Evolutionary conservation across 2,113 vertebrate genomes (phyloP).

Genomic region (Erpornis zantholeuca): DNA sequence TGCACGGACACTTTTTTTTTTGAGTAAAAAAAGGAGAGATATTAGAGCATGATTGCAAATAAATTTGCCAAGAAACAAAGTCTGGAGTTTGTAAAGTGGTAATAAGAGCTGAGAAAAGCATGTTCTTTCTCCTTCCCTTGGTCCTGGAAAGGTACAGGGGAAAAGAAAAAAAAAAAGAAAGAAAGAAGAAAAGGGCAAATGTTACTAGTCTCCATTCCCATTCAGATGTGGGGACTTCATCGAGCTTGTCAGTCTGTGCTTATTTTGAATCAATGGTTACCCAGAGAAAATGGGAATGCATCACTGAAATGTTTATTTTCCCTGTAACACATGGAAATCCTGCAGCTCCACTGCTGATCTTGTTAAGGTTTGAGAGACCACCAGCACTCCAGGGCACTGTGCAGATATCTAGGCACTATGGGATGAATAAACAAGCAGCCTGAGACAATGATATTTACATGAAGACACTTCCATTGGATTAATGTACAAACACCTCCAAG

Average conservation of each 20-base stretch:
- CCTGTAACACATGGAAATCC: background rate
- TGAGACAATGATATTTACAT: background rate
- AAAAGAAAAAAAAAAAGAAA: rapidly evolving
- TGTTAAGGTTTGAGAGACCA: background rate
- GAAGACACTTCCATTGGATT: background rate
- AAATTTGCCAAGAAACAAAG: background rate
- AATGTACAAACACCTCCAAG: background rate
- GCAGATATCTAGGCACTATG: background rate
- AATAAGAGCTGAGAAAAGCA: background rate
- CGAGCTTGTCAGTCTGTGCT: background rate
- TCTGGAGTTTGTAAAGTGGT: background rate
- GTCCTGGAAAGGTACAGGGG: background rate
- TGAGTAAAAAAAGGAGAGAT: background rate
- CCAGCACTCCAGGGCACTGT: background rate
- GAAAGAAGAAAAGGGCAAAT: background rate
- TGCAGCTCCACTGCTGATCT: background rate
- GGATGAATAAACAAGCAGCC: background rate
- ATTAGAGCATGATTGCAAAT: background rate
- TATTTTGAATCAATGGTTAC: background rate
- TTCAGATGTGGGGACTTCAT: background rate
- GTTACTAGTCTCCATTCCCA: background rate
- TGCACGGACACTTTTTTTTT: no score
- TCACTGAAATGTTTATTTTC: background rate
- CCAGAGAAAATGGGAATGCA: background rate
- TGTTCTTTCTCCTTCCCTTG: background rate